A percentile compares a stretch with the other conserved stretches of the same genome.
phyloP scores from a whole-genome alignment of 2,888 invertebrate genomes.

The Pasiphila rectangulata region DNA sequence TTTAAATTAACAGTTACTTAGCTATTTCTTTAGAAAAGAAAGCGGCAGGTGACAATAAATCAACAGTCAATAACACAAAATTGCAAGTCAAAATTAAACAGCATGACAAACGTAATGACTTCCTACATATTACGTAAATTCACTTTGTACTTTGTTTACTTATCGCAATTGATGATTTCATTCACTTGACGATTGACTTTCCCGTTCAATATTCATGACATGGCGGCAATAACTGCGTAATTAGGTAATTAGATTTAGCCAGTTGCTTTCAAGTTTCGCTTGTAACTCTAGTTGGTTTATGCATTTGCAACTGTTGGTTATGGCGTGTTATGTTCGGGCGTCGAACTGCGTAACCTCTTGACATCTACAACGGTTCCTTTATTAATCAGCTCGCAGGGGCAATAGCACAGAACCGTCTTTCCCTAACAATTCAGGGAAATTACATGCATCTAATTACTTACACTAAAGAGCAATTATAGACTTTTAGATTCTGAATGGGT shows the following conservation, averaged over 20 bases:
- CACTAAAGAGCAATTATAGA: too few species aligned
- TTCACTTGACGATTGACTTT: constrained; percentile 42
- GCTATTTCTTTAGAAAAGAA: constrained; percentile 22
- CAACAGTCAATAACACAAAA: constrained; percentile 28
- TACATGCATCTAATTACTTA: constrained; percentile 1
- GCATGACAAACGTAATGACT: constrained; percentile 33
- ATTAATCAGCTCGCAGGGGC: constrained; percentile 58
- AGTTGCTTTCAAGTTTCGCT: constrained; percentile 31
- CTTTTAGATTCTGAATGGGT: too few species aligned
- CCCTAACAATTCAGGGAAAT: constrained; percentile 44
- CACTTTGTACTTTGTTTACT: constrained; percentile 38
- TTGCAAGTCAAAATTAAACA: constrained; percentile 26
- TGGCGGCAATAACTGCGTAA: constrained; percentile 47
- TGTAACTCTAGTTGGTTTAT: constrained; percentile 24
- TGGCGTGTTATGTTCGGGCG: constrained; percentile 40
- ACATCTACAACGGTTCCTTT: constrained; percentile 55
- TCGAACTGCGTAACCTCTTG: constrained; percentile 69
- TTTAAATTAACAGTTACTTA: constrained; percentile 15
- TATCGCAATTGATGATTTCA: constrained; percentile 36
- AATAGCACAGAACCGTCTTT: constrained; percentile 42
- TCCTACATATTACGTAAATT: constrained; percentile 34
- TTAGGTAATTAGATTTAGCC: constrained; percentile 46
- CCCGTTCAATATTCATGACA: constrained; percentile 62
- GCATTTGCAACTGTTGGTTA: constrained; percentile 19
- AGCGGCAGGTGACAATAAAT: constrained; percentile 24